Base-by-base conservation (phyloP, 2,113 vertebrate species). In the Pseudorhombus dupliciocellatus region DNA sequence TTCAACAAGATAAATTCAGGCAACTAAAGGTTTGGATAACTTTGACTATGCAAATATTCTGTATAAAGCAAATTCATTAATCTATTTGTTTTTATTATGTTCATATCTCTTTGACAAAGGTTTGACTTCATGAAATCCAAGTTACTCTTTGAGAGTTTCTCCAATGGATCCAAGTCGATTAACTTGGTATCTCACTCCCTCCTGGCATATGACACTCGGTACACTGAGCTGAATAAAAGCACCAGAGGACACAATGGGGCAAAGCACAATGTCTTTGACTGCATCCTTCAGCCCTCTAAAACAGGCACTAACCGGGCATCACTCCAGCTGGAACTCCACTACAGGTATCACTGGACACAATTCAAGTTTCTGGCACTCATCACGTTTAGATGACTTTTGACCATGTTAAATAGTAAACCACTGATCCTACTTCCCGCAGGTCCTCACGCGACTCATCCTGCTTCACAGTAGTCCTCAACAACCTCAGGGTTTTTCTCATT, bases 81-180 rank as follows among this genome's bases (percentile, higher is more conserved):
- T 37, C 10, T 37, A 37, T 68, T 0, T 12, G 2, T 44, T 62
- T 73, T 46, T 50, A 15, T 60, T 25, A 11, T 64, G 1, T 57
- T 65, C 61, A 4, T 34, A 8, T 51, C 59, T 79, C 25, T 70
- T 3, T 64, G 2, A 81, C 54, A 67, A 60, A 99, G 98, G 87
- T 99, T 99, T 88, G 97, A 99, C 90, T 99, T 99, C 82, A 97
- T 97, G 93, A 98, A 98, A 86, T 99, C 97, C 59, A 98, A 98
- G 87, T 85, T 99, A 79, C 95, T 98, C 48, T 99, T 96, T 90
- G 97, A 99, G 89, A 97, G 95, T 84, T 97, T 95, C 82, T 99
- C 98, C 53, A 98, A 98, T 12, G 93, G 95, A 62, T 97, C 96
- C 16, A 97, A 94, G 75, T 97, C 96, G 2, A 89, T 98, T 71